Base-by-base conservation (phyloP, 23 tunicate genomes). In the Trididemnum nubilum region DNA sequence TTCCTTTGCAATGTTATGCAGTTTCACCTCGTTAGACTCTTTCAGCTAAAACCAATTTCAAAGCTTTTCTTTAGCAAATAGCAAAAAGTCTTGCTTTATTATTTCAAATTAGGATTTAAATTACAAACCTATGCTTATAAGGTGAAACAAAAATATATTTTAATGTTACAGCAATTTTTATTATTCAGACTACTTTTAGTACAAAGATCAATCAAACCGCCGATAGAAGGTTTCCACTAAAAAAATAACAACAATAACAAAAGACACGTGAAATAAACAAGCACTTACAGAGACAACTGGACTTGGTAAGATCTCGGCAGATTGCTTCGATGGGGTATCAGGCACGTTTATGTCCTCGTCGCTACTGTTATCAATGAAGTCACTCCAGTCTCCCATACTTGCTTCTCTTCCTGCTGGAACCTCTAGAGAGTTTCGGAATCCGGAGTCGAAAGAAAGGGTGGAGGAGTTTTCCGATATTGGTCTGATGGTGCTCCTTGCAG, bases 1-100 rank as follows among this genome's bases (percentile, higher is more conserved):
- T 34, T 91, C 97, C 39, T 91, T 91, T 27, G 97, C 97, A 39
- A 91, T 91, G 66, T 85, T 85, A 79, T 91, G 97, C 7, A 91
- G 64, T 69, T 91, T 90, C n/a, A 78, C 83, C 74, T 84, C 96
- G 40, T 38, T 79, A 0, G 89, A 72, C 34, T 86, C 89, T 79
- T 85, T 80, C 71, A 60, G 79, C 82, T 72, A 69, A 64, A 75
- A 31, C 81, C 36, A n/a, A n/a, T n/a, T n/a, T n/a, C n/a, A n/a
- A n/a, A 64, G 25, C n/a, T n/a, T n/a, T n/a, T n/a, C n/a, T n/a
- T n/a, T n/a, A n/a, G n/a, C n/a, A n/a, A n/a, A n/a, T n/a, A n/a
- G n/a, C n/a, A n/a, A n/a, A n/a, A n/a, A n/a, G n/a, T n/a, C n/a
- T n/a, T n/a, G n/a, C n/a, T n/a, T n/a, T n/a, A n/a, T n/a, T n/a